Conservation (phyloP, 2,888 invertebrate genomes). For the Pecten maximus region DNA sequence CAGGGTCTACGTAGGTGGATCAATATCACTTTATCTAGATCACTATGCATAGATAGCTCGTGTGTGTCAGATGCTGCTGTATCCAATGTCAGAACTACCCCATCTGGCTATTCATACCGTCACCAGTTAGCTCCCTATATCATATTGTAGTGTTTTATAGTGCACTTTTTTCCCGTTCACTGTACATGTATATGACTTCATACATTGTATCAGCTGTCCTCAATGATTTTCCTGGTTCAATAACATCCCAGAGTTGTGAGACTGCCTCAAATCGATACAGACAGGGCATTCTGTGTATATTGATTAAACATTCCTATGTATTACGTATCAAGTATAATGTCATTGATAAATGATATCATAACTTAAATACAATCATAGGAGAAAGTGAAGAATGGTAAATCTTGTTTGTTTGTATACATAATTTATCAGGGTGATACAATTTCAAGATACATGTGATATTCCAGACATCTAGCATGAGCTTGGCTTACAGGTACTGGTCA, state of each 20-base stretch:
- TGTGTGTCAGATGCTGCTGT: background rate
- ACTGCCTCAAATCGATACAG: background rate
- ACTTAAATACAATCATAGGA: background rate
- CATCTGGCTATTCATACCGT: background rate
- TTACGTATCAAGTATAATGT: background rate
- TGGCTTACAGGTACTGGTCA: too few relatives aligned
- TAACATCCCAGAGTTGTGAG: background rate
- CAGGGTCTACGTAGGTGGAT: background rate
- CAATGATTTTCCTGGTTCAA: background rate
- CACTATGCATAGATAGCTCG: background rate
- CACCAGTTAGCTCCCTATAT: background rate
- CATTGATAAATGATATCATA: background rate
- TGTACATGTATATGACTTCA: background rate
- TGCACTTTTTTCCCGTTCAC: background rate
- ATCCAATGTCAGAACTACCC: background rate
- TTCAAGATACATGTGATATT: background rate
- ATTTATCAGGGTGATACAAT: background rate
- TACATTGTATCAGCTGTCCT: background rate
- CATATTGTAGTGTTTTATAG: background rate
- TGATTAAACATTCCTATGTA: constrained; percentile 4
- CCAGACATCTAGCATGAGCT: too few relatives aligned
- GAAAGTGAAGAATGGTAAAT: background rate
- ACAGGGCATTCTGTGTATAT: background rate
- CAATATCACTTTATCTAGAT: background rate
- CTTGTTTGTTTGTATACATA: background rate